Evolutionary conservation across 2,797 vertebrate genomes (phyloP).

Genomic region (Chlorospingus semifuscus): DNA sequence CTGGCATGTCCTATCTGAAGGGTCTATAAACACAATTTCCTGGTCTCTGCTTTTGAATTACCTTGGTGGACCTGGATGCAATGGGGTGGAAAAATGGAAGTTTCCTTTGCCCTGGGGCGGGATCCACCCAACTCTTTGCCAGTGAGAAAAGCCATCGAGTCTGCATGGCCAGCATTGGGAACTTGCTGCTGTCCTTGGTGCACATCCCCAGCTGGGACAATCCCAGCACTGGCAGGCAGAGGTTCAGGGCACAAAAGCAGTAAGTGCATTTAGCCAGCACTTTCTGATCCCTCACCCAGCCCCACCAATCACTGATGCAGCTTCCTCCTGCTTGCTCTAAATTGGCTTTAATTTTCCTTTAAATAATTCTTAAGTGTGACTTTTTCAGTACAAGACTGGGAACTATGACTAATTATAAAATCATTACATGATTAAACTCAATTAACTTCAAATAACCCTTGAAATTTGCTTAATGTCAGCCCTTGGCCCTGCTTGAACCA

Average conservation of each 20-base stretch:
- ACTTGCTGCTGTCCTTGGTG: background rate
- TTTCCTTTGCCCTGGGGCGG: background rate
- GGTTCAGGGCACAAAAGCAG: background rate
- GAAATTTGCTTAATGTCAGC: constrained; percentile 77
- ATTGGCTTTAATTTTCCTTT: constrained; percentile 24
- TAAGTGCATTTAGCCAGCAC: background rate
- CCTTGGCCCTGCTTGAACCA: constrained; percentile 67
- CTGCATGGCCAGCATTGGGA: background rate
- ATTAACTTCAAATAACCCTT: constrained; percentile 79
- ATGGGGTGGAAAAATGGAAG: constrained; percentile 2
- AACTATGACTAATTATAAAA: constrained; percentile 74
- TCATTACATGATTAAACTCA: constrained; percentile 75
- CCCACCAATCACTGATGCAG: background rate
- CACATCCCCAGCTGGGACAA: background rate
- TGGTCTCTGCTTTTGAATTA: constrained; percentile 19
- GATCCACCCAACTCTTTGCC: background rate
- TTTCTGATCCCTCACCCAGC: background rate
- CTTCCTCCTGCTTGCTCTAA: background rate
- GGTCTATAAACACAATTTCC: background rate
- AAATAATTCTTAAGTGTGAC: constrained; percentile 50
- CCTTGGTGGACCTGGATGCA: constrained; percentile 5
- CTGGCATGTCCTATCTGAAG: background rate
- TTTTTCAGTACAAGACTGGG: constrained; percentile 57
- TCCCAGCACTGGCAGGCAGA: background rate
- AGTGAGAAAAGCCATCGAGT: background rate